Percentiles rank a stretch among this genome's conserved stretches.
These are phyloP conservation scores for Rhagophthalmus giganteus DNA, from an alignment of 2,888 invertebrate species.

Conservation along the genomic window DNA sequence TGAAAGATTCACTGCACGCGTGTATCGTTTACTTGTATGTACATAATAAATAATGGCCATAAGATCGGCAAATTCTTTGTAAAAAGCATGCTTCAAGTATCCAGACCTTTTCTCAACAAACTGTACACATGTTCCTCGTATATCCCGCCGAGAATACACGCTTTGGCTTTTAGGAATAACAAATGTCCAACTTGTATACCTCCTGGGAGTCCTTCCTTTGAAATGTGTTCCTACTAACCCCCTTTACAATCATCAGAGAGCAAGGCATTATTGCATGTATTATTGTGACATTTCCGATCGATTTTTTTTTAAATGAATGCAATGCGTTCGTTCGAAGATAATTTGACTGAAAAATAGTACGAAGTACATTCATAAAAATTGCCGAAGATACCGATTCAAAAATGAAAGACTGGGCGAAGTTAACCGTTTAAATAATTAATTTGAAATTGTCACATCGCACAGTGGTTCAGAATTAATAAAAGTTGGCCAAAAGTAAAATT, in stretches of 20 bases:
- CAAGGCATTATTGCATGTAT: not conserved
- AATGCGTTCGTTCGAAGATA: no score
- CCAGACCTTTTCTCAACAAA: conserved; percentile 20
- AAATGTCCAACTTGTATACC: conserved; percentile 27
- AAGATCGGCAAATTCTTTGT: conserved; percentile 3
- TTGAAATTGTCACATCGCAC: no score
- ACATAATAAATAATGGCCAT: conserved; percentile 2
- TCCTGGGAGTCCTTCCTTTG: conserved; percentile 26
- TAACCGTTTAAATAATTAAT: no score
- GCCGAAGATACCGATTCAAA: no score
- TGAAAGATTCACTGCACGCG: no score
- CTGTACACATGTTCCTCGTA: conserved; percentile 25
- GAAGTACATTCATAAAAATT: no score
- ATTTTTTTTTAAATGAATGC: no score
- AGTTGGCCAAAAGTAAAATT: no score
- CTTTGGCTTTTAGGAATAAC: conserved; percentile 30
- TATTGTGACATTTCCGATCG: not conserved
- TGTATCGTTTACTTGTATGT: not conserved
- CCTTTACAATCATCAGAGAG: conserved; percentile 7
- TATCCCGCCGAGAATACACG: conserved; percentile 27
- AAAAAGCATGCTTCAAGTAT: conserved; percentile 7
- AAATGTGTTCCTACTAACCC: conserved; percentile 25
- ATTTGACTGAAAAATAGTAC: no score
- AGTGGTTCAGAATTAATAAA: no score
- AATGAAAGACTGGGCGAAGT: no score